phyloP scores from a whole-genome alignment of 1,140 invertebrate genomes.

The Halesus radiatus region DNA sequence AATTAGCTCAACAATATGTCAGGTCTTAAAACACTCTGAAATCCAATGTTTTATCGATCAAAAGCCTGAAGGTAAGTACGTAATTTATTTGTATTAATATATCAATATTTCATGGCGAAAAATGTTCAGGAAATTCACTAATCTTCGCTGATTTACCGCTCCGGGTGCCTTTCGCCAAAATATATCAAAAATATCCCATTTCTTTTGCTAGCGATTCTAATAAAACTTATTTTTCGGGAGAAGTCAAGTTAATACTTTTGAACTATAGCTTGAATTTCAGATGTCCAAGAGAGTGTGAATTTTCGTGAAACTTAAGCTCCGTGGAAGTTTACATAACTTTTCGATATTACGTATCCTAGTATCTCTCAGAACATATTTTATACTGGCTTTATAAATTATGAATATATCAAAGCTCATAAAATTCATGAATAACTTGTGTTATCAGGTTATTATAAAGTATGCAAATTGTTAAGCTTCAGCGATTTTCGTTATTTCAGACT shows the following conservation, averaged over 20 bases:
- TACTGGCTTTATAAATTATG: background rate
- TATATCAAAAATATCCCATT: too few species aligned
- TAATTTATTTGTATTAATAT: background rate
- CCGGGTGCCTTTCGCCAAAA: background rate
- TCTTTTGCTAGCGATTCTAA: too few species aligned
- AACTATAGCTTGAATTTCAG: background rate
- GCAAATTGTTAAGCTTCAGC: too few species aligned
- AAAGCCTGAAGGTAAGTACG: too few species aligned
- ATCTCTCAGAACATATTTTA: background rate
- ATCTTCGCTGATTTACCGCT: background rate
- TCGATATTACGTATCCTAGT: background rate
- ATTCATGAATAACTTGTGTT: too few species aligned
- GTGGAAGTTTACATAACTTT: background rate
- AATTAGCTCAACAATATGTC: too few species aligned
- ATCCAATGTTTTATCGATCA: too few species aligned
- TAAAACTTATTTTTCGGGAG: background rate
- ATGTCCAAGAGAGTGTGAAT: slow-evolving; percentile 5
- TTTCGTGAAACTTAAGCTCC: background rate
- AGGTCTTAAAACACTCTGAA: too few species aligned
- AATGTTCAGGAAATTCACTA: background rate
- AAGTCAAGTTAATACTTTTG: background rate
- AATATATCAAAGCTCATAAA: too few species aligned
- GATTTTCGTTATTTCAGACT: too few species aligned
- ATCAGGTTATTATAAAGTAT: too few species aligned
- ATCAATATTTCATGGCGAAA: background rate